These are phyloP conservation scores for Pampus argenteus DNA, from an alignment of 2,797 vertebrate genomes.

Conservation along the genomic window DNA sequence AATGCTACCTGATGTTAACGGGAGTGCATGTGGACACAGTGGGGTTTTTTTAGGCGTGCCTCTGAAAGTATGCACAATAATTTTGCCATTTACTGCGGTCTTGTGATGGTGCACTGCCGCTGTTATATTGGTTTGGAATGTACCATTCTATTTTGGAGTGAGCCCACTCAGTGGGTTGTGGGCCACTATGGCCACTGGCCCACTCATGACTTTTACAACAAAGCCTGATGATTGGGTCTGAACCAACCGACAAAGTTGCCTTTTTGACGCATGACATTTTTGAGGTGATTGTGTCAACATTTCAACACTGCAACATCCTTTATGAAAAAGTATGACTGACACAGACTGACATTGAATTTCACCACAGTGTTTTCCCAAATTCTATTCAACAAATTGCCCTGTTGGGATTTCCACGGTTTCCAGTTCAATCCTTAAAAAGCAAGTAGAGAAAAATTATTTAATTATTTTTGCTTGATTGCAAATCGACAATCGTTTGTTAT, in stretches of 20 bases:
- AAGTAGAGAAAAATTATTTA: slow-evolving; percentile 34
- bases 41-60: slow-evolving; percentile 85
- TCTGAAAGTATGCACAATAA: slow-evolving; percentile 86
- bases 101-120: slow-evolving; percentile 84
- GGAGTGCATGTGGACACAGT: slow-evolving; percentile 82
- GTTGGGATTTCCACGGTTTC: slow-evolving; percentile 73
- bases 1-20: slow-evolving; percentile 88
- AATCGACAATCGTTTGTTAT: slow-evolving; percentile 65
- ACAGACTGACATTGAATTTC: slow-evolving; percentile 60
- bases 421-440: slow-evolving; percentile 45
- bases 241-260: slow-evolving; percentile 51
- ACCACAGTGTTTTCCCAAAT: slow-evolving; percentile 78
- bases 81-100: slow-evolving; percentile 88
- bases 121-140: slow-evolving; percentile 89
- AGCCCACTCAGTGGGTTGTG: slow-evolving; percentile 81
- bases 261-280: slow-evolving; percentile 80
- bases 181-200: slow-evolving; percentile 78
- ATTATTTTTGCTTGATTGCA: slow-evolving; percentile 56
- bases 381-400: slow-evolving; percentile 70
- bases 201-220: slow-evolving; percentile 79
- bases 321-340: slow-evolving; percentile 67
- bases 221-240: slow-evolving; percentile 57
- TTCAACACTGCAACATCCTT: slow-evolving; percentile 69
- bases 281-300: slow-evolving; percentile 83
- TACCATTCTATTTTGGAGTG: slow-evolving; percentile 85